Evolutionary conservation across 2,113 vertebrate genomes (phyloP), one percentile per base, ranked within the genome.

Genomic region (Apistogramma diplotaenia): DNA sequence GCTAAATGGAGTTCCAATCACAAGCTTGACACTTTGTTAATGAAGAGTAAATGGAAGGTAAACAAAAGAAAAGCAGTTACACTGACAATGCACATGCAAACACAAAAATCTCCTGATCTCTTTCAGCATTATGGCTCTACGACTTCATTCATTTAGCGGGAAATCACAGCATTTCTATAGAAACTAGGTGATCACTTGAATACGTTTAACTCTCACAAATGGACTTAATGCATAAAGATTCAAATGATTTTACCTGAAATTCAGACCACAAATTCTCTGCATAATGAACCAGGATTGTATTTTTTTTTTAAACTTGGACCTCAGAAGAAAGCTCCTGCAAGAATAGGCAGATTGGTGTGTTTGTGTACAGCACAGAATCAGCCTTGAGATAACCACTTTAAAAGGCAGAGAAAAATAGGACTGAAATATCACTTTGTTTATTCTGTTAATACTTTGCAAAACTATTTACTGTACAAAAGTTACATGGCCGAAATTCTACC

Each of bases 1-100:
- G 65, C 35, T 79, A 82, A 90, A 91, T 85, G 75, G 79, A 84
- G 67, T 90, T 90, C 74, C 74, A 94, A 88, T 92, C 78, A 83
- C 74, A 54, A 72, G 27, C 76, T n/a, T 62, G 71, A 84, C 83
- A 76, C 62, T 46, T 86, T 59, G 54, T 73, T 89, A 91, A 89
- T 89, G 82, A 89, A 89, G 89, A 87, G 74, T 21, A 86, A 88
- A 90, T 86, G 46, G 70, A 87, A 85, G 37, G 60, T 74, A 76
- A 88, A 87, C 53, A 84, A 90, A 85, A 86, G 43, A 82, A 84
- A 79, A 76, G 25, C 57, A 72, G 54, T 84, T 75, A 84, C 67
- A 80, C 4, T 57, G 51, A 65, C 40, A 72, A 85, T 73, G 55
- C 12, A 31, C n/a, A 43, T 10, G 8, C 6, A 51, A 46, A 67